Evolutionary conservation across 2,113 vertebrate genomes (phyloP), one percentile per base, ranked within the genome.

Genomic region (Brienomyrus brachyistius): DNA sequence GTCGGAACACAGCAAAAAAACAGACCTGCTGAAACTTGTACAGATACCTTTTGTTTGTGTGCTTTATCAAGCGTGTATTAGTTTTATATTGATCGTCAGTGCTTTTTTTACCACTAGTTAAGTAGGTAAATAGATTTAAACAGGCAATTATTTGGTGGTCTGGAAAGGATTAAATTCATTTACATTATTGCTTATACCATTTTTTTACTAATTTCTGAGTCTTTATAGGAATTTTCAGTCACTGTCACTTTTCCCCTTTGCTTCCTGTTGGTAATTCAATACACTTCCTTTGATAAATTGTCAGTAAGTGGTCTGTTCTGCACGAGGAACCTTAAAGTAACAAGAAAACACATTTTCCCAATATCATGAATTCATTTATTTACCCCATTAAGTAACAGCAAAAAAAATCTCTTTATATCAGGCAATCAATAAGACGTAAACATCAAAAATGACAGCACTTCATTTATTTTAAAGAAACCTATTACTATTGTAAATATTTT

Each of bases 381-480:
- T 56, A 87, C 27, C 50, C 51, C n/a, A 50, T 35, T 54, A 87
- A 86, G 10, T 86, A 51, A 54, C 85, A 87, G 27, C 50, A 87
- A 87, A 87, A 84, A 84, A 77, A 77, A 27, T 13, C 4, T 86
- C 47, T 51, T 85, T 31, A 54, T 54, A 56, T 45, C 82, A 84
- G 82, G 50, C 48, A 87, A 54, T 87, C 27, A 87, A 87, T 48
- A 86, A 31, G 51, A 54, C 50, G n/a, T 86, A 52, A 87, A 52
- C 27, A 84, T 54, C 35, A 84, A 89, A 91, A 93, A 92, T 90
- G 90, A 93, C 92, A 92, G 88, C 89, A 91, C 66, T 92, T 91
- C 91, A 70, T 93, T 91, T 95, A 96, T 96, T 95, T 95, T 95
- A 95, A 94, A 93, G 94, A 95, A 96, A 95, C 92, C 93, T 91